Percentiles rank a stretch among this genome's conserved stretches.
Conservation (phyloP, 2,888 invertebrate genomes). For the Cryptosula pallasiana region DNA sequence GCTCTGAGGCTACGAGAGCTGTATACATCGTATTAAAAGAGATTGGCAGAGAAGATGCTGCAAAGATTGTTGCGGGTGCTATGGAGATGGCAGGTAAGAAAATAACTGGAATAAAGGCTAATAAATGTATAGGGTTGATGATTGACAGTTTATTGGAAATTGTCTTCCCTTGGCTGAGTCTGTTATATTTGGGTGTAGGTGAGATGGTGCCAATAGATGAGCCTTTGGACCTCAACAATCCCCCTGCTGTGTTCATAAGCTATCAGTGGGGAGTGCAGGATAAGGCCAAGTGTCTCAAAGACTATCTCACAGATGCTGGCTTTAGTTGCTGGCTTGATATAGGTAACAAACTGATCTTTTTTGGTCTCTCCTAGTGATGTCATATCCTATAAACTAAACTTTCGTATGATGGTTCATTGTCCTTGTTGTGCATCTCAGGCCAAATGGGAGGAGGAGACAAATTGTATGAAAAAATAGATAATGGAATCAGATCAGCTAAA, state of each 20-base stretch:
- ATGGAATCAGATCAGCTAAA: slow-evolving; percentile 43
- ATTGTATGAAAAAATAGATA: slow-evolving; percentile 46
- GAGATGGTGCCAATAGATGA: slow-evolving; percentile 14
- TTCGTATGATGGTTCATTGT: neutral
- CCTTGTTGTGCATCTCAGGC: slow-evolving; percentile 28
- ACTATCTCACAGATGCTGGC: slow-evolving; percentile 47
- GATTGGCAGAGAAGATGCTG: slow-evolving; percentile 44
- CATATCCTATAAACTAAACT: neutral
- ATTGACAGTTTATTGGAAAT: neutral
- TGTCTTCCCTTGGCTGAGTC: neutral
- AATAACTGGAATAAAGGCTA: too few relatives aligned
- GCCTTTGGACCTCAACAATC: slow-evolving; percentile 24
- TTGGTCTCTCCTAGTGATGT: neutral
- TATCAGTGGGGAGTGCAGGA: slow-evolving; percentile 49
- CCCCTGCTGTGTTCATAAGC: slow-evolving; percentile 38
- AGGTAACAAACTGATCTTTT: slow-evolving; percentile 27
- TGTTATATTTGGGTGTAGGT: neutral
- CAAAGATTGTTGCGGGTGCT: slow-evolving; percentile 42
- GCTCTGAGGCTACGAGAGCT: slow-evolving; percentile 40
- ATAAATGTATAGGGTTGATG: too few relatives aligned
- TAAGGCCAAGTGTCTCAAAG: slow-evolving; percentile 42
- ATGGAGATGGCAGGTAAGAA: slow-evolving; percentile 34
- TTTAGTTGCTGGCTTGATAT: slow-evolving; percentile 50
- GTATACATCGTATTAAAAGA: slow-evolving; percentile 43
- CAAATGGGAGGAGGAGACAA: slow-evolving; percentile 53